Base-by-base conservation (phyloP, 2,888 invertebrate genomes). In the Calameuta pallipes region DNA sequence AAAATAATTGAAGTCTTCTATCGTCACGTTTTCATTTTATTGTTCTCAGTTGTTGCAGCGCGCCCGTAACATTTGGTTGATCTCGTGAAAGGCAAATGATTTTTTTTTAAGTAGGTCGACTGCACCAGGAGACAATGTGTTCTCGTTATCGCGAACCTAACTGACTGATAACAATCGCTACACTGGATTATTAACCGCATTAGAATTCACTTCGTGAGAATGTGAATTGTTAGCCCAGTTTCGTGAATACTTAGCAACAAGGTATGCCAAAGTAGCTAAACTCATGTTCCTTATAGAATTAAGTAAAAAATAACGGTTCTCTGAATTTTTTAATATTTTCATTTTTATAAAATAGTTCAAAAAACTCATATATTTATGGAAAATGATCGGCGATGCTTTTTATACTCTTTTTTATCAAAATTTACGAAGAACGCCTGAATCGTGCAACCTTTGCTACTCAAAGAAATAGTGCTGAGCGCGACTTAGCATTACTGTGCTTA, bases 71-170 rank as follows among this genome's bases (percentile, higher is more conserved):
- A 35, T 33, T 71, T 71, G 13, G 31, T 4, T 30, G 36, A 74
- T 36, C 23, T 74, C 74, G 13, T 34, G 74, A 35, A 36, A 73
- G 56, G 30, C 37, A 80, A 80, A 84, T 83, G 77, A 79, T 80
- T 81, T 80, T 34, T 34, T 80, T 80, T 80, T 74, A 85, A 83
- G 78, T 82, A 77, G 85, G 84, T 83, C 83, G 80, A 76, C 80
- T 69, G 78, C 75, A 76, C 11, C n/a, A 13, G 34, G 41, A 70
- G 70, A 83, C 82, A 83, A 83, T 82, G 74, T 73, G 34, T 69
- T 76, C 73, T 80, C 73, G 80, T 81, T 82, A 81, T 75, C 75
- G 80, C 71, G 74, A 74, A 79, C 35, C 41, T 36, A 74, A 11
- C 23, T 31, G 37, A n/a, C 71, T 69, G 76, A 78, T 82, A 83